phyloP scores from a whole-genome alignment of 2,888 invertebrate genomes.

The Thyatira batis region DNA sequence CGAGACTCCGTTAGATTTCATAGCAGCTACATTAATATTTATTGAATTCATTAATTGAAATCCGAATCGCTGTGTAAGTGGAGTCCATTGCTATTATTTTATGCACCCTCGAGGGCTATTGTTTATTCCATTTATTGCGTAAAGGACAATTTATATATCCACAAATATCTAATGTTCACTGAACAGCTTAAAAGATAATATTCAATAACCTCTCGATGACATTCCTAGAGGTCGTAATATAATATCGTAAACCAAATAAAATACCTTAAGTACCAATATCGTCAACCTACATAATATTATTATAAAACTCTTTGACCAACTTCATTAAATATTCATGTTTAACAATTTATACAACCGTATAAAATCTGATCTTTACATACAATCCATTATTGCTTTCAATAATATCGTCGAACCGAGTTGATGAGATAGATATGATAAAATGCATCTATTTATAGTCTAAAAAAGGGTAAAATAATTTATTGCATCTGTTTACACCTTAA shows the following conservation, averaged over 20 bases:
- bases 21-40: background rate
- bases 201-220: background rate
- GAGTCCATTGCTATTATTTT: background rate
- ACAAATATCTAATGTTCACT: background rate
- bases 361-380: background rate
- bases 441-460: slow-evolving; percentile 18
- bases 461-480: slow-evolving; percentile 37
- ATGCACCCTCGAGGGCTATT: background rate
- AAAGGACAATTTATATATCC: background rate
- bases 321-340: background rate
- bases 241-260: background rate
- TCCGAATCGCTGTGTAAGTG: background rate
- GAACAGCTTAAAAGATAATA: background rate
- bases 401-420: slow-evolving; percentile 19
- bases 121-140: background rate
- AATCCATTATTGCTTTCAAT: slow-evolving; percentile 12
- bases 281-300: background rate
- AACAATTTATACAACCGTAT: background rate
- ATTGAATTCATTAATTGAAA: background rate
- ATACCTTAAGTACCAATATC: no score
- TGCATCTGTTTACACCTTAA: slow-evolving; percentile 31
- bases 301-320: background rate
- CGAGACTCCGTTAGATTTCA: background rate
- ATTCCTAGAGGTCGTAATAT: background rate
- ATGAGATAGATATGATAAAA: slow-evolving; percentile 10